Percentiles rank a stretch among this genome's conserved stretches.
Conservation (phyloP, 2,888 invertebrate species). For the Lasioglossum leucozonium region DNA sequence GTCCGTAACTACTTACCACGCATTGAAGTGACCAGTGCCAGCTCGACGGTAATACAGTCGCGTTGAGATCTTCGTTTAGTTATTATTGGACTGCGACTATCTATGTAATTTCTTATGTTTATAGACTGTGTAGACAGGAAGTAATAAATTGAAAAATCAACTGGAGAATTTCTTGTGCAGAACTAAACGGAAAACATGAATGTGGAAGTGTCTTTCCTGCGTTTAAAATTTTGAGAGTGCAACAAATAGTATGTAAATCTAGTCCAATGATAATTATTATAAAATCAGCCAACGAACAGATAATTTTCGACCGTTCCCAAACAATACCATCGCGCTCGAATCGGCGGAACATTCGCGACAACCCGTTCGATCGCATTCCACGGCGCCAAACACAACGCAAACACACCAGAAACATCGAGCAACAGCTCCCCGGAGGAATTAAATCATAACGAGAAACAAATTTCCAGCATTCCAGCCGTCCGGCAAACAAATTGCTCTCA, state of each 20-base stretch:
- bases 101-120: neutral
- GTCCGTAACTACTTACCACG: neutral
- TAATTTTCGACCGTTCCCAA: neutral
- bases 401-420: neutral
- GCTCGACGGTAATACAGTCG: neutral
- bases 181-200: neutral
- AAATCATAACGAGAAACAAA: slow-evolving; percentile 7
- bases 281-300: no score
- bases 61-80: neutral
- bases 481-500: neutral
- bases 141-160: neutral
- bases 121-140: neutral
- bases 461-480: slow-evolving; percentile 1
- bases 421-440: neutral
- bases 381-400: neutral
- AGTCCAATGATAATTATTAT: no score
- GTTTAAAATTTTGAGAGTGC: neutral
- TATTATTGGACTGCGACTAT: neutral
- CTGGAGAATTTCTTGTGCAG: neutral
- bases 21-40: neutral
- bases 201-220: no score
- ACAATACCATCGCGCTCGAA: neutral
- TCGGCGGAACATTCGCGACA: neutral
- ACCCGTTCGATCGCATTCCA: neutral
- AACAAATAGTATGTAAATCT: no score